Conservation (phyloP, 2,797 vertebrate species). For the Orientallactaga sibirica region DNA sequence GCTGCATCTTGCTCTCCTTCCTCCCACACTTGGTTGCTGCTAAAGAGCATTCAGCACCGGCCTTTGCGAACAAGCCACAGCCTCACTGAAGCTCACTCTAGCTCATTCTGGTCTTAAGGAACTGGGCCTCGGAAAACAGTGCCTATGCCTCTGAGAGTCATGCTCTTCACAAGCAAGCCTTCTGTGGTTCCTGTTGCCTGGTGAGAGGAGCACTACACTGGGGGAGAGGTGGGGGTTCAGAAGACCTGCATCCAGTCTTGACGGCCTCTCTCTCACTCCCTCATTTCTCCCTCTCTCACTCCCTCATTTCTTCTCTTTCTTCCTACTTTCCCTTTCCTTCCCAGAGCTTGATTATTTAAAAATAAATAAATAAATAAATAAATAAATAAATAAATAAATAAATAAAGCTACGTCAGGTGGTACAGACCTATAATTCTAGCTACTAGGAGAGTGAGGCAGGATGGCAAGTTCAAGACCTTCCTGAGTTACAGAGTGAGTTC, state of each 20-base stretch:
- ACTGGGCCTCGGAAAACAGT: background rate
- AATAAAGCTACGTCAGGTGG: background rate
- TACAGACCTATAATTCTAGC: no score
- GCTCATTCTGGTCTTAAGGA: background rate
- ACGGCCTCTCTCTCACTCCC: background rate
- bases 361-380: background rate
- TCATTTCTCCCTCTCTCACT: background rate
- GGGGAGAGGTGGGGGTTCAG: background rate
- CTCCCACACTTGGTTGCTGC: background rate
- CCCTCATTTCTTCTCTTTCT: background rate
- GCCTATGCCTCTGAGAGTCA: background rate
- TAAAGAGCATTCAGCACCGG: background rate
- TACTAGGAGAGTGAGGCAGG: no score
- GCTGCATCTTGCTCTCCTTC: background rate
- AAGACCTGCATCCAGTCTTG: background rate
- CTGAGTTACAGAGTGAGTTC: background rate
- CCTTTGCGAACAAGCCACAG: background rate
- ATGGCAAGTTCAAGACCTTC: background rate
- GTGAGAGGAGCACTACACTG: background rate
- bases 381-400: no score
- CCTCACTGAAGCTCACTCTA: background rate
- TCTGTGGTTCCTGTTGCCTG: background rate
- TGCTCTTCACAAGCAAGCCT: background rate
- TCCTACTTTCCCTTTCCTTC: background rate
- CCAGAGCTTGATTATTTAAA: conserved; percentile 23